These are phyloP conservation scores for Corvus hawaiiensis DNA, from an alignment of 2,113 vertebrate species.

Conservation along the genomic window DNA sequence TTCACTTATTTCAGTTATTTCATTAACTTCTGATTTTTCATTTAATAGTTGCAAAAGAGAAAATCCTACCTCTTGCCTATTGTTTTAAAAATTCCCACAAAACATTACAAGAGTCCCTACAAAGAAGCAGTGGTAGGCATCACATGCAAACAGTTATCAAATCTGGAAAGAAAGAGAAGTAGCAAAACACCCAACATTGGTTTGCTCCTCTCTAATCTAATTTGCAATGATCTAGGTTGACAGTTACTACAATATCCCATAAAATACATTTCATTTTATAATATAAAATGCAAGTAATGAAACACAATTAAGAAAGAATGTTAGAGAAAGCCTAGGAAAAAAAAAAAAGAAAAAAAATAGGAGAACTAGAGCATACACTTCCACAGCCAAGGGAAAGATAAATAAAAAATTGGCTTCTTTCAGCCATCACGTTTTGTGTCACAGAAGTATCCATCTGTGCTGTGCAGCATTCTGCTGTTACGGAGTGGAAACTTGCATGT, in stretches of 20 bases:
- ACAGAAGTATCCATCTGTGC: neutral
- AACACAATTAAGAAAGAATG: neutral
- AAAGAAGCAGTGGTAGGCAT: neutral
- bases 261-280: neutral
- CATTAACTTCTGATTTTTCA: neutral
- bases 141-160: neutral
- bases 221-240: neutral
- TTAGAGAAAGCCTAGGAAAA: neutral
- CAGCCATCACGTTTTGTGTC: neutral
- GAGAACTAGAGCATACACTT: neutral
- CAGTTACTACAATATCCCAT: neutral
- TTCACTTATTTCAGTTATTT: neutral
- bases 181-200: neutral
- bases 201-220: neutral
- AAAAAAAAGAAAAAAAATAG: neutral
- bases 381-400: neutral
- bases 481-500: neutral
- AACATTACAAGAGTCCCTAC: neutral
- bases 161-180: neutral
- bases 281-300: neutral
- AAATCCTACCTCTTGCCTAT: neutral
- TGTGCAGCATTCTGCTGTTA: neutral
- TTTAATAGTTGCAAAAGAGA: neutral
- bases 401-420: neutral
- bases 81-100: neutral